A percentile compares a stretch with the other conserved stretches of the same genome.
Evolutionary conservation across 2,797 vertebrate species (phyloP).

Genomic region (Gorsachius magnificus): DNA sequence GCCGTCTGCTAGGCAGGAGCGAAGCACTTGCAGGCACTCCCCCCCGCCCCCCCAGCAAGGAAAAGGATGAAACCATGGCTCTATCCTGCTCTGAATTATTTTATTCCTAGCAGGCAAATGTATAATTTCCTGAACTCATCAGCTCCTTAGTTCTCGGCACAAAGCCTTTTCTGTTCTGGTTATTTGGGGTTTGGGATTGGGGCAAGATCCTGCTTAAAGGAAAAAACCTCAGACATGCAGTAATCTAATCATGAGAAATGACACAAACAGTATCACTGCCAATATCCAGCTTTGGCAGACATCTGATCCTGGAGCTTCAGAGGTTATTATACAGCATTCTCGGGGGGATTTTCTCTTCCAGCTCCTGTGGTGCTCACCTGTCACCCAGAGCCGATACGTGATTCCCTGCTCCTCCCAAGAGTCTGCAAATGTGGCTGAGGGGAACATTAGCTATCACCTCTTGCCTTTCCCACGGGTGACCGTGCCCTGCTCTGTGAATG

Average conservation of each 20-base stretch:
- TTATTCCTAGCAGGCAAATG: not conserved
- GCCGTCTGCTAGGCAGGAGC: not conserved
- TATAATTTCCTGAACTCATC: not conserved
- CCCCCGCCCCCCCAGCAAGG: accelerated
- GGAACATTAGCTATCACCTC: not conserved
- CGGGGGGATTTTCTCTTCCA: not conserved
- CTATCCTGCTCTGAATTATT: not conserved
- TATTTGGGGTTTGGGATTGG: not conserved
- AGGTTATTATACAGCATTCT: not conserved
- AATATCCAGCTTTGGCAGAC: not conserved
- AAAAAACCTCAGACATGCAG: not conserved
- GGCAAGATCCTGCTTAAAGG: not conserved
- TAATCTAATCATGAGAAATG: not conserved
- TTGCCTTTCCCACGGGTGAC: not conserved
- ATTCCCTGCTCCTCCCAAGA: not conserved
- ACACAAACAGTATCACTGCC: not conserved
- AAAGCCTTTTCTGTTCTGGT: not conserved
- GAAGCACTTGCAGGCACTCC: accelerated
- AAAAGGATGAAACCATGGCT: not conserved
- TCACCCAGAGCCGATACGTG: not conserved
- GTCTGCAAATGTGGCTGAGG: not conserved
- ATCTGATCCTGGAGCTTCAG: not conserved
- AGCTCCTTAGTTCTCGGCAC: not conserved
- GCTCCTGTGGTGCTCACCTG: not conserved
- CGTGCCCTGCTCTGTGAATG: not conserved